Evolutionary conservation across 2,888 invertebrate genomes (phyloP).

Genomic region (Macaria notata): DNA sequence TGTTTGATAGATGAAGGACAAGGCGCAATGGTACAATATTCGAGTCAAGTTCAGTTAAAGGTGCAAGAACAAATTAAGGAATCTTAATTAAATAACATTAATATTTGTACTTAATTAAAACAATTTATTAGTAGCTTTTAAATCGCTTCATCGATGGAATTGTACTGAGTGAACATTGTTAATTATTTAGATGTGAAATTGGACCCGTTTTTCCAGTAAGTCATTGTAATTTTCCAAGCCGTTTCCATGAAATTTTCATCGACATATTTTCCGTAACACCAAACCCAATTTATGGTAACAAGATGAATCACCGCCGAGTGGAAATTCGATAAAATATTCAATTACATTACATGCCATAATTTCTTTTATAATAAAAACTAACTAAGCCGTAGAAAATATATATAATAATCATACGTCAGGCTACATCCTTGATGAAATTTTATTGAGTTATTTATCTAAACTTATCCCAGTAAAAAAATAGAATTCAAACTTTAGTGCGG

Average conservation of each 20-base stretch:
- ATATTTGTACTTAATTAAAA: no score
- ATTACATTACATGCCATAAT: slow-evolving; percentile 13
- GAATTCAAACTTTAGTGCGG: slow-evolving; percentile 22
- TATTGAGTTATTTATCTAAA: slow-evolving; percentile 16
- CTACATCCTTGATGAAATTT: slow-evolving; percentile 24
- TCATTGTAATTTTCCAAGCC: no score
- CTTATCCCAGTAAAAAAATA: slow-evolving; percentile 23
- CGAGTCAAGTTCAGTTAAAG: slow-evolving; percentile 7
- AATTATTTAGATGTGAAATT: no score
- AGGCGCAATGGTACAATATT: background rate
- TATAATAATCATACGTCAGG: slow-evolving; percentile 7
- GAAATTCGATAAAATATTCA: slow-evolving; percentile 24
- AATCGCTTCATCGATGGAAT: no score
- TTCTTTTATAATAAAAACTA: slow-evolving; percentile 21
- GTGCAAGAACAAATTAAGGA: background rate
- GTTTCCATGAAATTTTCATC: background rate
- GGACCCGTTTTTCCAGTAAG: no score
- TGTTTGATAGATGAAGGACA: slow-evolving; percentile 6
- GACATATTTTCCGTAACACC: slow-evolving; percentile 12
- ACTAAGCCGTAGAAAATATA: slow-evolving; percentile 8
- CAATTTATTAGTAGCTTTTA: no score
- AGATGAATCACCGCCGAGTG: slow-evolving; percentile 11
- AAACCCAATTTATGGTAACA: slow-evolving; percentile 22
- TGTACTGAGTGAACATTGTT: no score
- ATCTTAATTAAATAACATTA: background rate